phyloP scores from a whole-genome alignment of 2,797 vertebrate species.

The Pangasius mekongensis region DNA sequence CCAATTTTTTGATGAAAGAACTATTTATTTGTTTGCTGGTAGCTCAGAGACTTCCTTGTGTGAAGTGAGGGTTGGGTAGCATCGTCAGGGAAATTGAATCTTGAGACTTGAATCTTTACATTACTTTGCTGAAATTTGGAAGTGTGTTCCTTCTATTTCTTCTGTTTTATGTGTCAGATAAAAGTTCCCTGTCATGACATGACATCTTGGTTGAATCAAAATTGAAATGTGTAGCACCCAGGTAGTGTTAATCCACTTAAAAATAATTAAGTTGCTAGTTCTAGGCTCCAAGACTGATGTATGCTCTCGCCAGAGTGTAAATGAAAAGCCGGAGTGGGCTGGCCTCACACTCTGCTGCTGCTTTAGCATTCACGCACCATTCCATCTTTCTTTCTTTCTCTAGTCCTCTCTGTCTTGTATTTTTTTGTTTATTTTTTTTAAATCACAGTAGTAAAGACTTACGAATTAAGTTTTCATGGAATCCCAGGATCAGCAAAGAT shows the following conservation, averaged over 20 bases:
- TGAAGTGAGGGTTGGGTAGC: not conserved
- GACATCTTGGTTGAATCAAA: not conserved
- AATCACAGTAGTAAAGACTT: not conserved
- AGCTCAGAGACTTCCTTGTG: not conserved
- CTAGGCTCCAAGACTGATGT: slow-evolving; percentile 10
- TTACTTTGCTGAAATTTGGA: not conserved
- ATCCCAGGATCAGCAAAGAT: not conserved
- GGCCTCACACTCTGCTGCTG: slow-evolving; percentile 66
- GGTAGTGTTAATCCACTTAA: not conserved
- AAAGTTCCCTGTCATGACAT: not conserved
- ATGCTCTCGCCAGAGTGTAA: slow-evolving; percentile 60
- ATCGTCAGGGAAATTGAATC: not conserved
- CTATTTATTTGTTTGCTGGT: not conserved
- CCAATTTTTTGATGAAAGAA: not conserved
- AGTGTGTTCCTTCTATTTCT: not conserved
- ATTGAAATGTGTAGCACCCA: not conserved
- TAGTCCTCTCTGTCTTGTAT: slow-evolving; percentile 13
- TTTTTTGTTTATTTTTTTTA: not conserved
- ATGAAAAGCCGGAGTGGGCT: slow-evolving; percentile 60
- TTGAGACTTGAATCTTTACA: not conserved
- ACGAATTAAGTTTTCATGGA: not conserved
- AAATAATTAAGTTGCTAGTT: not conserved
- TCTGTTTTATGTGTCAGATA: not conserved
- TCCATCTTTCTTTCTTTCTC: slow-evolving; percentile 20
- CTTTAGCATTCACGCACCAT: slow-evolving; percentile 69